Conservation (phyloP, 2,113 vertebrate genomes). For the Toxotes chatareus region DNA sequence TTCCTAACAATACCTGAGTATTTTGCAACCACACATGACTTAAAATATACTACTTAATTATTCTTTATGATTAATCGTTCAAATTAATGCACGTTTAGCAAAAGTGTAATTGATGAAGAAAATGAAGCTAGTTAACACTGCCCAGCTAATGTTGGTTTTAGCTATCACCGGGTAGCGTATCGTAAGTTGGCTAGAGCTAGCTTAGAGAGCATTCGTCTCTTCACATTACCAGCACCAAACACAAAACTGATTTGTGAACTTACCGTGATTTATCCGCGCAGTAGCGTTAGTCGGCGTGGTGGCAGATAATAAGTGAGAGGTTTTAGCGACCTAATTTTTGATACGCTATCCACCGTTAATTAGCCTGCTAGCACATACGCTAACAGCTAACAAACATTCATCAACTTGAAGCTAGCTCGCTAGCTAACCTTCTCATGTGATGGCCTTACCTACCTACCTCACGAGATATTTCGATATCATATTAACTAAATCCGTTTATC, state of each 20-base stretch:
- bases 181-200: constrained; percentile 21
- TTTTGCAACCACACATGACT: background rate
- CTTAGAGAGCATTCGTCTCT: background rate
- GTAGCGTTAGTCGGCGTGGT: background rate
- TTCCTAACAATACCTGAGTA: background rate
- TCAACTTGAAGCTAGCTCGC: constrained; percentile 47
- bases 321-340: background rate
- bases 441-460: background rate
- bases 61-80: background rate
- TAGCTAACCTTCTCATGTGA: background rate
- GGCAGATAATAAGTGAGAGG: background rate
- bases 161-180: constrained; percentile 4
- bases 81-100: background rate
- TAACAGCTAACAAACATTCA: constrained; percentile 47
- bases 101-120: background rate
- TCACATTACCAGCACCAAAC: background rate
- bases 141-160: constrained; percentile 11
- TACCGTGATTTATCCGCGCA: constrained; percentile 12
- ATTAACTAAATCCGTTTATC: background rate
- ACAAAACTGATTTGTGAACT: background rate
- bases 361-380: constrained; percentile 41
- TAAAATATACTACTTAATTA: background rate
- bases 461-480: background rate
- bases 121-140: too few relatives aligned
- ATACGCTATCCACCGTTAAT: background rate